These are phyloP conservation scores for Pedionomus torquatus DNA, from an alignment of 2,113 vertebrate genomes.

Conservation along the genomic window DNA sequence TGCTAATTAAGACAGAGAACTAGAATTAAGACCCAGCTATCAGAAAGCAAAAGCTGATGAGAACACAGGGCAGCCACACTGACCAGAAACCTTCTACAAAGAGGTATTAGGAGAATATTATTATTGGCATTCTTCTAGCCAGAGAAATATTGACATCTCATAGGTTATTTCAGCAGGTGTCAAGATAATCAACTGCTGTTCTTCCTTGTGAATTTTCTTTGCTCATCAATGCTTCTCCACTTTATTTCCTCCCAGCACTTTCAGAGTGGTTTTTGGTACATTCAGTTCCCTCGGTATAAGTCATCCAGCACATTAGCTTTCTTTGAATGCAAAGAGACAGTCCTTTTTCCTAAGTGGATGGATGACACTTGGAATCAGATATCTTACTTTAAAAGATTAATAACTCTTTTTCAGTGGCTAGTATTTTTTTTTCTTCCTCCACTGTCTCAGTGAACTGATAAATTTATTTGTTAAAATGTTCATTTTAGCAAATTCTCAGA, in stretches of 20 bases:
- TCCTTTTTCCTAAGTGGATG: background rate
- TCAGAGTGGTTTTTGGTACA: background rate
- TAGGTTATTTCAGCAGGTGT: background rate
- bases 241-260: background rate
- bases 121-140: background rate
- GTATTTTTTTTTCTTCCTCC: accelerated
- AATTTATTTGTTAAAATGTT: background rate
- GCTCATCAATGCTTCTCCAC: background rate
- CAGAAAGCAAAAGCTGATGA: background rate
- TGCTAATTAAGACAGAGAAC: background rate
- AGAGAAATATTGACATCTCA: background rate
- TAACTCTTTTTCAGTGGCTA: background rate
- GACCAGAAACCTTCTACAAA: background rate
- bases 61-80: background rate
- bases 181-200: background rate
- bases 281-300: background rate
- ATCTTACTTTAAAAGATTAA: background rate
- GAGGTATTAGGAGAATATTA: background rate
- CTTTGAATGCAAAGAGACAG: background rate
- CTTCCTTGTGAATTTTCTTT: background rate
- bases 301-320: background rate
- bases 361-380: background rate
- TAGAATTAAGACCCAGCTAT: background rate
- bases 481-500: background rate
- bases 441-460: background rate